Evolutionary conservation across 2,113 vertebrate species (phyloP), one percentile per base, ranked within the genome.

Genomic region (Chitala chitala): DNA sequence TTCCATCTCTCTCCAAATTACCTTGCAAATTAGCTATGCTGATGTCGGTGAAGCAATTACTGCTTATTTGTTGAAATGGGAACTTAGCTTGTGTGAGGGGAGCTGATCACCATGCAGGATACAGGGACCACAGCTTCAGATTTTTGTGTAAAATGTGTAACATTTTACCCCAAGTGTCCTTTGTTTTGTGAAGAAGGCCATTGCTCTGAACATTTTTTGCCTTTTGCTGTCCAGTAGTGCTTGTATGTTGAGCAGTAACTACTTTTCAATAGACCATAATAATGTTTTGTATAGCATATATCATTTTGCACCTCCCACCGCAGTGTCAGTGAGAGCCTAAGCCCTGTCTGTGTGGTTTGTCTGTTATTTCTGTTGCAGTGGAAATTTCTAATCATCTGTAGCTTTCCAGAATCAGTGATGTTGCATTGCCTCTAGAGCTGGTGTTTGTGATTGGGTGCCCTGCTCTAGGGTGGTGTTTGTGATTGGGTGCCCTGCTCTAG

Each of bases 11-110:
- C 74, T 66, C 75, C 72, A 82, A 84, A 84, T 88, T 82, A 85
- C 79, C 78, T 78, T 70, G 77, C 69, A 84, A 87, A 88, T 87
- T 81, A 86, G 77, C 80, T 79, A 73, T 71, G 76, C 70, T 75
- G 81, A 81, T 84, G 73, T 82, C 76, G 82, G 79, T 78, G 65
- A 26, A 75, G 78, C 77, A 81, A 55, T 53, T 50, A 59, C 40
- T 75, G 73, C 64, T 36, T 75, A 24, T n/a, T 22, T 71, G 54
- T 66, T 50, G 68, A 71, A 74, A 51, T 61, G 53, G 29, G 12
- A 68, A 33, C 46, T 56, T 54, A 69, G 58, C 54, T 29, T 71
- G 29, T 9, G 36, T 38, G 51, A 12, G 13, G 33, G 42, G 36
- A 40, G 31, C 48, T 66, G 31, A 74, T 71, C 66, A 71, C 66